Conservation (phyloP, 1,140 invertebrate species). For the Caenorhabditis elegans region DNA sequence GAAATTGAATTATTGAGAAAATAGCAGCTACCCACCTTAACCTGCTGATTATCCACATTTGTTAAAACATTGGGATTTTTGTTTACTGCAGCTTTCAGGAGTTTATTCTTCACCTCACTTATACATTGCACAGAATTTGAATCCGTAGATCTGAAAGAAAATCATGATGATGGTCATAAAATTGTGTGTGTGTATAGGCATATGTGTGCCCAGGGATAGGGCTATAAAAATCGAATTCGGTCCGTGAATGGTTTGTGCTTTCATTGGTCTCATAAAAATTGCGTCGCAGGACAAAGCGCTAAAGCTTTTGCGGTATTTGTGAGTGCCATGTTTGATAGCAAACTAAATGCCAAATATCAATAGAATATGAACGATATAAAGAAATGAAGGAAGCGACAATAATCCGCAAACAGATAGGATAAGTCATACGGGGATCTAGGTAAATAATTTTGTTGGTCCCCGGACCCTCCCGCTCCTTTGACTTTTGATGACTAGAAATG, state of each 20-base stretch:
- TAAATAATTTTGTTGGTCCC: no score
- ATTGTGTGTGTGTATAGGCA: neutral
- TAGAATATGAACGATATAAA: no score
- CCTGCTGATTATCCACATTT: constrained; percentile 47
- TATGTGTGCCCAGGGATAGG: no score
- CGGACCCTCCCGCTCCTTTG: neutral
- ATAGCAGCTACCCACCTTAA: constrained; percentile 41
- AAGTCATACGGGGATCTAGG: neutral
- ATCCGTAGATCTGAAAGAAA: constrained; percentile 20
- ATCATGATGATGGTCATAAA: constrained; percentile 7
- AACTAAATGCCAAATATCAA: neutral
- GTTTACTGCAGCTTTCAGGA: constrained; percentile 47
- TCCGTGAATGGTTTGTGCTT: neutral
- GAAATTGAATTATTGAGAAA: no score
- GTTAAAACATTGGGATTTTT: constrained; percentile 43
- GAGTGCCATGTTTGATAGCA: neutral
- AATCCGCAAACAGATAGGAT: neutral
- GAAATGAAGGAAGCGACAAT: no score
- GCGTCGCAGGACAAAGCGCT: neutral
- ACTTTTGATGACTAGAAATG: neutral
- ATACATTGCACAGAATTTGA: constrained; percentile 45
- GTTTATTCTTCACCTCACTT: constrained; percentile 44
- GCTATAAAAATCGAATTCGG: neutral
- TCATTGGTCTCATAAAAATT: constrained; percentile 16
- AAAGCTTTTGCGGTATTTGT: neutral